Conservation (phyloP, 53 echinoderm and acorn worm species). For the Pentamera pediparva region DNA sequence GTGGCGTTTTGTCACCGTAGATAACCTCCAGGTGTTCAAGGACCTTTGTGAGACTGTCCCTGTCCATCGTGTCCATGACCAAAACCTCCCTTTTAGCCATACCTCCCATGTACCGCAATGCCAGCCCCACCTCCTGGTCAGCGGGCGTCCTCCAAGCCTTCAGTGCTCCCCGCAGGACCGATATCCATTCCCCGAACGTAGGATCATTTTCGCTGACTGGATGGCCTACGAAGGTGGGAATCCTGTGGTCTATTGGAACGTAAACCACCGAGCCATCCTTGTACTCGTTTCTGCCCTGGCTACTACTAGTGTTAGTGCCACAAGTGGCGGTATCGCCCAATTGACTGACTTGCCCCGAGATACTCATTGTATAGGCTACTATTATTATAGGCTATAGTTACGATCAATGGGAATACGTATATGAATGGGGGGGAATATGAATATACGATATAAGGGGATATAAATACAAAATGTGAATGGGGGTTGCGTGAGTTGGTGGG, state of each 20-base stretch:
- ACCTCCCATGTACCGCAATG: constrained; percentile 27
- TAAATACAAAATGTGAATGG: too few relatives aligned
- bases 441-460: too few relatives aligned
- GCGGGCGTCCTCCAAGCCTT: background rate
- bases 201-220: constrained; percentile 7
- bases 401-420: too few relatives aligned
- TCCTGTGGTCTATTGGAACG: background rate
- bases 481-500: too few relatives aligned
- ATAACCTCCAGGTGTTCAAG: background rate
- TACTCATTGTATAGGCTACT: background rate
- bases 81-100: constrained; percentile 1
- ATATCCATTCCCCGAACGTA: constrained; percentile 6
- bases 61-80: background rate
- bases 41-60: background rate
- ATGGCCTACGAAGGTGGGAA: background rate
- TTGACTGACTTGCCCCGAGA: too few relatives aligned
- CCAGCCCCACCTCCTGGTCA: constrained; percentile 11
- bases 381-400: too few relatives aligned
- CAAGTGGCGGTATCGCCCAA: too few relatives aligned
- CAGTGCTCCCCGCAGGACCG: background rate
- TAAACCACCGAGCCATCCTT: too few relatives aligned
- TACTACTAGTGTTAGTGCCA: too few relatives aligned
- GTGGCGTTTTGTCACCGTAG: background rate
- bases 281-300: too few relatives aligned
- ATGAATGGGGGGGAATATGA: too few relatives aligned